phyloP scores from a whole-genome alignment of 1,140 invertebrate genomes.

The Batillaria attramentaria region DNA sequence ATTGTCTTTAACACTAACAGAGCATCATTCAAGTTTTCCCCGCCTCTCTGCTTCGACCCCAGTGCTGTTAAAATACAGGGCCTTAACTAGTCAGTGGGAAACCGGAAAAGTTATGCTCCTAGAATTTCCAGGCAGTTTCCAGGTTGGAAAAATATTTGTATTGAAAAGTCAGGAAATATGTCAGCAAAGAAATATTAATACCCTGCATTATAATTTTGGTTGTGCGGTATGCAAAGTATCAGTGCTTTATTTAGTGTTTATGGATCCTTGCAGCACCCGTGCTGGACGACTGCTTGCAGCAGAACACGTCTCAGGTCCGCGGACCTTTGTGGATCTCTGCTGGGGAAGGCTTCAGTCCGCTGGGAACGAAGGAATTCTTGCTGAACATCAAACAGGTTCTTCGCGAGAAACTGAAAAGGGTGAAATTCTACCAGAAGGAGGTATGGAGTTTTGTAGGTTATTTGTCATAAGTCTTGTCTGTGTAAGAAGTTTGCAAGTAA shows the following conservation, averaged over 20 bases:
- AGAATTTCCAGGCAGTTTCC: too few species aligned
- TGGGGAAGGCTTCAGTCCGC: constrained; percentile 69
- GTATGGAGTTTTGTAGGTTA: constrained; percentile 37
- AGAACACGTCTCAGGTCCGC: constrained; percentile 57
- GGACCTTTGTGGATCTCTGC: constrained; percentile 71
- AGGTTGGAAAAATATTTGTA: too few species aligned
- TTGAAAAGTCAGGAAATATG: too few species aligned
- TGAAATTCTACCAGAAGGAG: constrained; percentile 56
- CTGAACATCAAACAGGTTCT: constrained; percentile 56
- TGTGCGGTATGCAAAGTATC: neutral
- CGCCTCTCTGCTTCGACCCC: too few species aligned
- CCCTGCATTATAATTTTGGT: too few species aligned
- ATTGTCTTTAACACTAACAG: too few species aligned
- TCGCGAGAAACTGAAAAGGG: constrained; percentile 60
- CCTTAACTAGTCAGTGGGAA: too few species aligned
- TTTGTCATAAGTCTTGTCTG: neutral
- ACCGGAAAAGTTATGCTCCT: too few species aligned
- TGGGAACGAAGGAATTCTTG: constrained; percentile 64
- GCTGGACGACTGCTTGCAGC: constrained; percentile 65
- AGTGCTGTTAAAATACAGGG: too few species aligned
- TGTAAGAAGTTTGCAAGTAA: too few species aligned
- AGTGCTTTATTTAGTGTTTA: neutral
- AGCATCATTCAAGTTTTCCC: too few species aligned
- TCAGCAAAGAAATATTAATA: too few species aligned
- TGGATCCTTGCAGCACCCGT: constrained; percentile 54